Percentiles rank a stretch among this genome's conserved stretches.
phyloP scores from a whole-genome alignment of 30 jellyfish, hydroid and myxozoan genomes.

The Aurelia sp. region DNA sequence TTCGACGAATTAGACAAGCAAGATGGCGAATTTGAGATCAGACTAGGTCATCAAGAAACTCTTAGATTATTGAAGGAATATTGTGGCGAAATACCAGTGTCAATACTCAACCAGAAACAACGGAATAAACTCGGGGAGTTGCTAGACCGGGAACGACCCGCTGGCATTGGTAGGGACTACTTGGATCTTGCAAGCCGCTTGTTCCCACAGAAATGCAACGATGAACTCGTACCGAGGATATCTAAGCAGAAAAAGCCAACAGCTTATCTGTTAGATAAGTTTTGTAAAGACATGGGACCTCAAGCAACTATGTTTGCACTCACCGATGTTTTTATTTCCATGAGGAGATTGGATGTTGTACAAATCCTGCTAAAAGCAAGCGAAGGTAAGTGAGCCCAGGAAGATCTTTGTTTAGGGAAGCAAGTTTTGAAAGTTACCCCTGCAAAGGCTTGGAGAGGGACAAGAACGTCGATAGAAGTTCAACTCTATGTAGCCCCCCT shows the following conservation, averaged over 20 bases:
- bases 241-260: slow-evolving; percentile 43
- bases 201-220: slow-evolving; percentile 30
- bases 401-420: too few species aligned
- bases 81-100: slow-evolving; percentile 6
- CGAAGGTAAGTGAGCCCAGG: slow-evolving; percentile 1
- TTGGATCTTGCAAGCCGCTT: slow-evolving; percentile 44
- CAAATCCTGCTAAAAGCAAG: slow-evolving; percentile 4
- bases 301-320: slow-evolving; percentile 39
- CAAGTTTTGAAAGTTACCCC: too few species aligned
- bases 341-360: slow-evolving; percentile 49
- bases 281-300: slow-evolving; percentile 4
- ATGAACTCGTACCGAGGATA: neutral
- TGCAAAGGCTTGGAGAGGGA: too few species aligned
- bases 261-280: slow-evolving; percentile 17
- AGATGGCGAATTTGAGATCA: neutral
- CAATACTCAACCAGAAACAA: neutral
- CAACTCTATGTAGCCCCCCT: too few species aligned
- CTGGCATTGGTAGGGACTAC: slow-evolving; percentile 14
- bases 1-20: neutral
- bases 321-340: slow-evolving; percentile 13
- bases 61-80: neutral
- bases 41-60: neutral
- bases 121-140: slow-evolving; percentile 20
- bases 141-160: slow-evolving; percentile 37
- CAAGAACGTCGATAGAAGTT: too few species aligned